A percentile compares a stretch with the other conserved stretches of the same genome.
Evolutionary conservation across 2,797 vertebrate genomes (phyloP).

Genomic region (Hipposideros larvatus): DNA sequence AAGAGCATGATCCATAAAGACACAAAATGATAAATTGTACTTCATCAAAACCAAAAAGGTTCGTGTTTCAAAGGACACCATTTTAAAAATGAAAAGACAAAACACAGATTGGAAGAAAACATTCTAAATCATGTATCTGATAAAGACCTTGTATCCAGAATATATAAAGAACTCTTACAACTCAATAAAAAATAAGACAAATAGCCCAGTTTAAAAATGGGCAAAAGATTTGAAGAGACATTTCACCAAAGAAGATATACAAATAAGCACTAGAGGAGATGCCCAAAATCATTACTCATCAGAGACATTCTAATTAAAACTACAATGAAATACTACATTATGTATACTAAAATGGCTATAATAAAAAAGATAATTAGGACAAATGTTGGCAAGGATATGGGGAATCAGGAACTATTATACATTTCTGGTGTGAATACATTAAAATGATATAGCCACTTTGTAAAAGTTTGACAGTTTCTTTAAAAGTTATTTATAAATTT

Average conservation of each 20-base stretch:
- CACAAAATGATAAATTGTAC: slow-evolving; percentile 2
- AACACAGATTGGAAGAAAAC: no score
- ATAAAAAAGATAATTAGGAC: not conserved
- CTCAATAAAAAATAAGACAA: not conserved
- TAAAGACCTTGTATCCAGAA: not conserved
- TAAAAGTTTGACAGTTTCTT: not conserved
- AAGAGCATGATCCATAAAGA: not conserved
- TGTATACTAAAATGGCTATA: not conserved
- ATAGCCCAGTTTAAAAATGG: not conserved
- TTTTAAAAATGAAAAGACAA: not conserved
- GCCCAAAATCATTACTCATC: not conserved
- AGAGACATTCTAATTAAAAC: slow-evolving; percentile 32
- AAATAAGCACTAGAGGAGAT: not conserved
- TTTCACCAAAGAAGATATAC: not conserved
- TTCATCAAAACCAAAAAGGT: not conserved
- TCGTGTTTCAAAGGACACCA: not conserved
- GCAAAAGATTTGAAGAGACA: not conserved
- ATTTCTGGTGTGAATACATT: not conserved
- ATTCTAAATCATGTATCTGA: not conserved
- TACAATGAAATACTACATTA: not conserved
- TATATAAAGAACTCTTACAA: slow-evolving; percentile 6
- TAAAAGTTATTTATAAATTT: slow-evolving; percentile 15
- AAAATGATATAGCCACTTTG: not conserved
- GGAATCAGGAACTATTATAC: not conserved
- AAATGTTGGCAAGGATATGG: not conserved